Conservation (phyloP, 2,888 invertebrate genomes). For the Phaedon cochleariae region DNA sequence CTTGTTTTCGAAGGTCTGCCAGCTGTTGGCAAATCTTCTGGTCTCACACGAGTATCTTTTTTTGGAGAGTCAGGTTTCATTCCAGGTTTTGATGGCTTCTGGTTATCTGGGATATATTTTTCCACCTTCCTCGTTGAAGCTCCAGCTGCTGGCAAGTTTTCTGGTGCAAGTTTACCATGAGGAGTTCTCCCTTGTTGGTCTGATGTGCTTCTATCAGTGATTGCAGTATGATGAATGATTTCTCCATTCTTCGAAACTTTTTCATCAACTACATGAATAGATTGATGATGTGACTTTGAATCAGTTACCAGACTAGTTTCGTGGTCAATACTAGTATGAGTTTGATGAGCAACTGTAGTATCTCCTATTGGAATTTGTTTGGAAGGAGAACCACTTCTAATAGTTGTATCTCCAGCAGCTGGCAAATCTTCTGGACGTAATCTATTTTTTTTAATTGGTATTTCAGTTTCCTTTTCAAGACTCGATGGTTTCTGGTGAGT, state of each 20-base stretch:
- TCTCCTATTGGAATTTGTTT: neutral
- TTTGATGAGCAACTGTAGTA: neutral
- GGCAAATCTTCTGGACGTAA: slow-evolving; percentile 60
- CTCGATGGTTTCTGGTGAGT: neutral
- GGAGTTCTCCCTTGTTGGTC: neutral
- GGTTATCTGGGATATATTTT: neutral
- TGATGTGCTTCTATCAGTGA: neutral
- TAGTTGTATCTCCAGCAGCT: slow-evolving; percentile 7
- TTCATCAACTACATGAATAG: neutral
- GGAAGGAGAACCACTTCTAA: neutral
- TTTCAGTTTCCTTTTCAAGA: slow-evolving; percentile 4
- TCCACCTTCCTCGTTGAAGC: neutral
- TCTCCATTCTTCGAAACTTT: neutral
- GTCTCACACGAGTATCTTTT: slow-evolving; percentile 62
- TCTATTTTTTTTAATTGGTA: slow-evolving; percentile 58
- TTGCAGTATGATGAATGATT: neutral
- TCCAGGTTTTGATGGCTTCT: neutral
- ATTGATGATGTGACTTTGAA: slow-evolving; percentile 1
- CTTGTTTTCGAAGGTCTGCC: slow-evolving; percentile 29
- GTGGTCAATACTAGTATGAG: neutral
- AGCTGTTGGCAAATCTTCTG: slow-evolving; percentile 22
- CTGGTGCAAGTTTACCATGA: neutral
- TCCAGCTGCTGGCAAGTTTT: slow-evolving; percentile 14
- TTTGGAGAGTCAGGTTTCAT: slow-evolving; percentile 6
- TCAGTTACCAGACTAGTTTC: neutral